Base-by-base conservation (phyloP, 2,888 invertebrate genomes). In the Hydrotaea cyrtoneurina region DNA sequence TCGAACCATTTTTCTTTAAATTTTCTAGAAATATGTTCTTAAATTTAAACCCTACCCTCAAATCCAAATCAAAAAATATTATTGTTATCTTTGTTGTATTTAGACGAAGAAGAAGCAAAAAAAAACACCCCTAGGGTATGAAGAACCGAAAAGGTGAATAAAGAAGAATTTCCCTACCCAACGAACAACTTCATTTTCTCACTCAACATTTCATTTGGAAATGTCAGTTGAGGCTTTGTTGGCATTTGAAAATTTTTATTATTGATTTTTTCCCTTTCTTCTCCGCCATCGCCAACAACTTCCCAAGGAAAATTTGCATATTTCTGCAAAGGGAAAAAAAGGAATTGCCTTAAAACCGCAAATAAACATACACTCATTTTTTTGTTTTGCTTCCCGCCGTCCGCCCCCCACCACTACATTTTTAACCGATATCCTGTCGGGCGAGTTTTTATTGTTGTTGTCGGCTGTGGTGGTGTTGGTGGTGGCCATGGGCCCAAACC, bases 401-500 rank as follows among this genome's bases (percentile, higher is more conserved):
- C 19, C 13, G 5, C 17, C n/a, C 62, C 43, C 17, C 39, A 19
- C 39, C n/a, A n/a, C n/a, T n/a, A n/a, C n/a, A n/a, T 7, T 19
- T 39, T 66, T 39, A 43, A 72, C 43, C 66, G 79, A 81, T 76
- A 85, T 81, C 79, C 78, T 85, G 78, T 73, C 59, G 31, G 26
- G 53, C 21, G 43, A 53, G 81, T 77, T 82, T 77, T 71, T 46
- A 46, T 69, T 69, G 69, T 46, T 69, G 39, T 69, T 43, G 13
- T 2, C n/a, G 36, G 4, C 13, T 15, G 36, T 17, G 66, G 23
- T 43, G 66, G 19, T 46, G 15, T 46, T 69, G 69, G n/a, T n/a
- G n/a, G n/a, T n/a, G n/a, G n/a, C n/a, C n/a, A n/a, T n/a, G n/a
- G n/a, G 46, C 46, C 4, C 23, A 69, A 69, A 69, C 69, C 69